phyloP scores from a whole-genome alignment of 2,113 vertebrate species.

The Neotoma lepida region DNA sequence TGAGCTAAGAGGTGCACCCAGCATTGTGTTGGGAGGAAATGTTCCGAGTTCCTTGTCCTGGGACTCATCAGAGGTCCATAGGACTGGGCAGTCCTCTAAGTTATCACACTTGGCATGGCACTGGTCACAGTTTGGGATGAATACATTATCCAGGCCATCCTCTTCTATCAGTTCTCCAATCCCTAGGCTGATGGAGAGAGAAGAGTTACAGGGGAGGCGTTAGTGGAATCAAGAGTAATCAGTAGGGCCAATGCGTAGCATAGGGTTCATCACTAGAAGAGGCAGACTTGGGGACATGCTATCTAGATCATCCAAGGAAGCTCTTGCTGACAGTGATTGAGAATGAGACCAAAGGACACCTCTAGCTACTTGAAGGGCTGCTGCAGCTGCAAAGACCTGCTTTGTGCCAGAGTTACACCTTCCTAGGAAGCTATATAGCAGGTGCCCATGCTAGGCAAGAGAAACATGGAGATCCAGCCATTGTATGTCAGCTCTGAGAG shows the following conservation, averaged over 20 bases:
- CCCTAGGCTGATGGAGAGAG: not conserved
- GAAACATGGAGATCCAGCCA: rapidly evolving
- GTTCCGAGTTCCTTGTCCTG: not conserved
- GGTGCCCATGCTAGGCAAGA: not conserved
- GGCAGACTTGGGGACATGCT: not conserved
- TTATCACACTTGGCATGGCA: rapidly evolving
- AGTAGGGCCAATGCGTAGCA: not conserved
- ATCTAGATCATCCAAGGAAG: not conserved
- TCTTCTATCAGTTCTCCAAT: not conserved
- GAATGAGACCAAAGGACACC: not conserved
- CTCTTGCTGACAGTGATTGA: not conserved
- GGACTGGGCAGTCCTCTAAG: not conserved
- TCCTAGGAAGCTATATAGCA: not conserved
- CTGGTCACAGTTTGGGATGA: not conserved
- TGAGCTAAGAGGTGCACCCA: not conserved
- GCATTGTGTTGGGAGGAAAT: not conserved
- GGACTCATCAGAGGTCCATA: not conserved
- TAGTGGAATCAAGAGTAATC: not conserved
- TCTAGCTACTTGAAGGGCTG: not conserved
- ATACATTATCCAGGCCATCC: no score
- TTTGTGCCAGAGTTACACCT: rapidly evolving
- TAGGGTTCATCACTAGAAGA: not conserved
- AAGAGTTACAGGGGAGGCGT: not conserved
- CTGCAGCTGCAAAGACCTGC: not conserved
- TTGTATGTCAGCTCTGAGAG: not conserved